Evolutionary conservation across 2,888 invertebrate species (phyloP), one percentile per base, ranked within the genome.

Genomic region (Drosophila multiciliata): DNA sequence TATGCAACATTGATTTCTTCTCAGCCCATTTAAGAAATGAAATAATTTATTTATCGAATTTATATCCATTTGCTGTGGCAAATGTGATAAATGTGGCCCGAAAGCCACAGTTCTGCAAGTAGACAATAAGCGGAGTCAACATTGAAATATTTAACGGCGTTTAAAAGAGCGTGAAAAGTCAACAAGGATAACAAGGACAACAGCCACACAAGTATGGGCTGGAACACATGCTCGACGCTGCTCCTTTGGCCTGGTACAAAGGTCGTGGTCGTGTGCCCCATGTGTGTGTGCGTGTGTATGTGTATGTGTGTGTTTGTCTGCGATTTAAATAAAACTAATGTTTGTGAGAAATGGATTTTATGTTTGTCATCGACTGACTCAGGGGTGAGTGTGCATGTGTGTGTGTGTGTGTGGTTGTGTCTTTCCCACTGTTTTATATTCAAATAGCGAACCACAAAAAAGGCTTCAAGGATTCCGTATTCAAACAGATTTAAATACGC

Each of bases 151-250:
- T 91, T 89, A 90, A 86, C 90, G 83, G 79, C 90, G 90, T 79
- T 91, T 91, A 93, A 93, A 91, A 80, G 90, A 92, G 92, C 92
- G 90, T 92, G 90, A 91, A 92, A 91, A 93, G 93, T 92, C 91
- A 92, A 91, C 83, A 80, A 78, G 79, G 77, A 86, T 72, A 73
- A 72, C 69, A 78, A 67, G 76, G 58, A 77, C 66, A 58, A 73
- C 55, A 62, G 61, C 75, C 71, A 62, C 73, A 80, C 72, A 75
- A 66, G 70, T 67, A 76, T 74, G 73, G 73, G 79, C 67, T 57
- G 49, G 38, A 70, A 79, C 86, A 85, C 83, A 83, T 78, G 81
- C 73, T 66, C n/a, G 17, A 53, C 32, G 59, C 32, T 59, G 61
- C 61, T 69, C 38, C 57, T 52, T 69, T 58, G 45, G 68, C 72